These are phyloP conservation scores for Phenganax subtilis DNA, from an alignment of 92 coral and sea anemone genomes.

Conservation along the genomic window DNA sequence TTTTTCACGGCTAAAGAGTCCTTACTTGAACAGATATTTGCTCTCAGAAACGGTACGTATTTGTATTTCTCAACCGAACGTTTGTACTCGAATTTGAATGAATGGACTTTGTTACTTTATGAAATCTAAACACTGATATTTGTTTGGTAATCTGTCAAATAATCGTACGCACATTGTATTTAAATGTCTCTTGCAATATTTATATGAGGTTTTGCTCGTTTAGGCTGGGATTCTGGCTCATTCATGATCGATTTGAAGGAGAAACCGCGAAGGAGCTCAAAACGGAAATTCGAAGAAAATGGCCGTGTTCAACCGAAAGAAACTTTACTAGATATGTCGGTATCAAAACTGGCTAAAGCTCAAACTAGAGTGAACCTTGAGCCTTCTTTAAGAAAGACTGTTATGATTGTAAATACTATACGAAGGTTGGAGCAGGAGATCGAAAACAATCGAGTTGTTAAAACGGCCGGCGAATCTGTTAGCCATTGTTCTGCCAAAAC, in stretches of 20 bases:
- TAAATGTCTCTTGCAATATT: slow-evolving; percentile 6
- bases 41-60: neutral
- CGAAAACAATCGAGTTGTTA: slow-evolving; percentile 61
- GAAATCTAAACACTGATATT: slow-evolving; percentile 1
- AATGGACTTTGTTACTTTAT: slow-evolving; percentile 35
- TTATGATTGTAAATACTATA: slow-evolving; percentile 87
- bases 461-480: slow-evolving; percentile 4
- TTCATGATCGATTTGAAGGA: slow-evolving; percentile 35
- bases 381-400: slow-evolving; percentile 86
- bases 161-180: neutral
- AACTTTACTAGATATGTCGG: slow-evolving; percentile 87
- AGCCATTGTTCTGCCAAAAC: slow-evolving; percentile 10
- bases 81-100: slow-evolving; percentile 21
- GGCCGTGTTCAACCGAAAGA: slow-evolving; percentile 72
- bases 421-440: slow-evolving; percentile 83
- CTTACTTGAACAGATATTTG: neutral
- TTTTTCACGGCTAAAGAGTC: neutral
- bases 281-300: slow-evolving; percentile 40
- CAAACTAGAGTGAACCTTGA: slow-evolving; percentile 63
- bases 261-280: slow-evolving; percentile 14
- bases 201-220: slow-evolving; percentile 16
- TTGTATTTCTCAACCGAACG: slow-evolving; percentile 6
- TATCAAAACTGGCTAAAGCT: slow-evolving; percentile 81
- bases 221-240: neutral
- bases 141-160: slow-evolving; percentile 19